phyloP scores from a whole-genome alignment of 2,888 invertebrate species.

The Schizotus pectinicornis region DNA sequence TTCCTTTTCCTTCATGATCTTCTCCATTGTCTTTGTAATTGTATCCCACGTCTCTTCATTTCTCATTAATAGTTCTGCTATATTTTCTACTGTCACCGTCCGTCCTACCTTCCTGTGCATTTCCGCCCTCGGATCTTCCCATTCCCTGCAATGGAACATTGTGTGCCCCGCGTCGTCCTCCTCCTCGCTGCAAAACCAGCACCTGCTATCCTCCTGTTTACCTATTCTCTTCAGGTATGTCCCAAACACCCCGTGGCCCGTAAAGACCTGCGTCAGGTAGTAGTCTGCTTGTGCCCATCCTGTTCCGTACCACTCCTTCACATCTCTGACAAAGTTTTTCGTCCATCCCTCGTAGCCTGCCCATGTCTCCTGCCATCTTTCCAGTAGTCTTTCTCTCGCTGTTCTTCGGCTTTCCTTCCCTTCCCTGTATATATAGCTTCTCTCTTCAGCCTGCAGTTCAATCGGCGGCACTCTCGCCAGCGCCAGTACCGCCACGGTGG shows the following conservation, averaged over 20 bases:
- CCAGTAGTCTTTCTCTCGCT: background rate
- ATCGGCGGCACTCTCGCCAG: background rate
- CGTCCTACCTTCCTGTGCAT: no score
- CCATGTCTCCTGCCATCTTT: slow-evolving; percentile 27
- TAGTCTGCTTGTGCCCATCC: no score
- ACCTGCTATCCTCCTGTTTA: background rate
- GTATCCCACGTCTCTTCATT: no score
- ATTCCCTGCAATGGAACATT: background rate
- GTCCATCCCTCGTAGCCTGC: background rate
- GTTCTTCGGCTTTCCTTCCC: background rate
- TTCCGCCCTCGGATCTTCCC: background rate
- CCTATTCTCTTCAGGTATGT: slow-evolving; percentile 8
- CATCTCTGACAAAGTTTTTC: no score
- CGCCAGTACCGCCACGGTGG: background rate
- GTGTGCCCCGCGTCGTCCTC: slow-evolving; percentile 9
- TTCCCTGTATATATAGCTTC: no score
- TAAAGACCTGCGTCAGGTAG: slow-evolving; percentile 3
- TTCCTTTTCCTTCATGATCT: no score
- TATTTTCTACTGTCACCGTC: no score
- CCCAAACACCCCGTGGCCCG: slow-evolving; percentile 8
- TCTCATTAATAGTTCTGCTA: no score
- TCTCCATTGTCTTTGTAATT: no score
- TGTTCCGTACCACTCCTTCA: no score
- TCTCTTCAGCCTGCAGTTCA: background rate
- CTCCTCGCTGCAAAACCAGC: slow-evolving; percentile 12